Base-by-base conservation (phyloP, 2,797 vertebrate species). In the Syndactyla subalaris region DNA sequence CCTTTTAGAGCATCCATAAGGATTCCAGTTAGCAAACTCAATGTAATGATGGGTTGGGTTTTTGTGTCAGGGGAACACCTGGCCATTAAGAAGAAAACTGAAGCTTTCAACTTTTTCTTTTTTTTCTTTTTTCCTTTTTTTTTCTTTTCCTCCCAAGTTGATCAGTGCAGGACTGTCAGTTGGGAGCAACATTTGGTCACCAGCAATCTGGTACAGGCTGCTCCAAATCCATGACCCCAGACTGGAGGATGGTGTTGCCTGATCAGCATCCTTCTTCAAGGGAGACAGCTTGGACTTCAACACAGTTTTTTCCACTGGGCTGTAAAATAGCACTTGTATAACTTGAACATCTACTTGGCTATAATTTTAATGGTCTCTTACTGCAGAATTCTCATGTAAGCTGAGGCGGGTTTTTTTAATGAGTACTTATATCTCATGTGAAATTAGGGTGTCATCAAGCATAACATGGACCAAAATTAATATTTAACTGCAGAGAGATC, bases 61-160 rank as follows among this genome's bases (percentile, higher is more conserved):
- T 92, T 76, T 92, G 68, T 93, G 84, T 96, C 82, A 49, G 65
- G 76, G 79, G 29, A 93, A 92, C 95, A 96, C 96, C 94, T 97
- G 96, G 55, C 94, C 88, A 52, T 92, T 92, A 81, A 45, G 85
- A 38, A 63, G 85, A 91, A 90, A 96, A 79, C 3, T 2, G 77
- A 91, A 59, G 73, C 91, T 93, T 70, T 78, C 55, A 55, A 88
- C 54, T 89, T 76, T 32, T 94, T 54, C 4, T 41, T 15, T 39
- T 39, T 39, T 39, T 16, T 86, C 73, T 32, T 38, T 38, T 41
- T 15, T 39, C 15, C 15, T 39, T 16, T 86, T 76, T 32, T 38
- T 38, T 38, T 38, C 36, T 38, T 9, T 94, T 54, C 13, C 16
- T 8, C 21, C 39, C 58, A 63, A 92, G 85, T 38, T 51, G 62